Conservation (phyloP, 2,113 vertebrate species). For the Lagopus leucura region DNA sequence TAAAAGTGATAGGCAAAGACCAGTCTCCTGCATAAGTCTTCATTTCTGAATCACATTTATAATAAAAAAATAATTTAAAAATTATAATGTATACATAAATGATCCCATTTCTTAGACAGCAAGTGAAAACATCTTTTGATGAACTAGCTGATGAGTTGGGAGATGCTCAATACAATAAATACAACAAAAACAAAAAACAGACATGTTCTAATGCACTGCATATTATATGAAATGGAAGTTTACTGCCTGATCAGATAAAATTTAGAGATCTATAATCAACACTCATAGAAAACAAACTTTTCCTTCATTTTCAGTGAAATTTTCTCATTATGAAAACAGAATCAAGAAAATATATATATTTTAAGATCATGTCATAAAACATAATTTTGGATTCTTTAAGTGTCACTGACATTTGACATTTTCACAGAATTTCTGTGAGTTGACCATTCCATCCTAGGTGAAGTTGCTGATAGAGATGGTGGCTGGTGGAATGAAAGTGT, state of each 20-base stretch:
- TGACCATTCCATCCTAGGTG: background rate
- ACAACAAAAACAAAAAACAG: background rate
- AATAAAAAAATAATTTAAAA: background rate
- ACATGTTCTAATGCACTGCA: background rate
- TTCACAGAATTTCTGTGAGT: background rate
- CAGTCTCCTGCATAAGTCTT: background rate
- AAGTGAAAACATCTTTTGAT: background rate
- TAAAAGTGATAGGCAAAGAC: background rate
- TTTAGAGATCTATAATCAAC: background rate
- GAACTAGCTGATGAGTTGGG: background rate
- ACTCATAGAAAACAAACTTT: background rate
- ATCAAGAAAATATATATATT: background rate
- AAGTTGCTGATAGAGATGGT: background rate
- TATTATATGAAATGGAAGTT: background rate
- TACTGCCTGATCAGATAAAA: background rate
- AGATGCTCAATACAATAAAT: background rate
- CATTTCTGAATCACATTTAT: background rate
- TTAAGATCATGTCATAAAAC: background rate
- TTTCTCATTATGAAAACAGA: background rate
- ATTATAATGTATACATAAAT: background rate
- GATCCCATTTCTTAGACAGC: background rate
- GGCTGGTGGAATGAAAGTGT: background rate
- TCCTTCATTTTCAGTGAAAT: background rate
- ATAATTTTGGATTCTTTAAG: background rate
- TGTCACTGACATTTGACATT: background rate